These are phyloP conservation scores for Caerostris extrusa DNA, from an alignment of 1,140 invertebrate species.

Conservation along the genomic window DNA sequence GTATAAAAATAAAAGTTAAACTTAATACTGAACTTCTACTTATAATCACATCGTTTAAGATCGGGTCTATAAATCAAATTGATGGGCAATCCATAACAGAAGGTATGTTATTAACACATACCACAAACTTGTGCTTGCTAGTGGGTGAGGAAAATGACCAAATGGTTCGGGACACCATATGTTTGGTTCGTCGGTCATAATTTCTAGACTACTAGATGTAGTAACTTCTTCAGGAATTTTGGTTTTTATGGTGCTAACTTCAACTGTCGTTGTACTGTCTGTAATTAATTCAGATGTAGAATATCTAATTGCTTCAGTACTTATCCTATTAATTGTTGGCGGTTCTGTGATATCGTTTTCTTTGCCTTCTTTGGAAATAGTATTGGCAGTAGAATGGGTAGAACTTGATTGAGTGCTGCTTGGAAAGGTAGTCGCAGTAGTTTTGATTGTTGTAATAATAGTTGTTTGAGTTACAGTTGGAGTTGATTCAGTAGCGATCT, in stretches of 20 bases:
- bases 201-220: background rate
- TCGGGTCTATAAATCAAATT: background rate
- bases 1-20: background rate
- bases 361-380: background rate
- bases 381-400: background rate
- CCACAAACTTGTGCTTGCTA: background rate
- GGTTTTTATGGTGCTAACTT: background rate
- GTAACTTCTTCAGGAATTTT: background rate
- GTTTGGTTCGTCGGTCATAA: slow-evolving; percentile 2
- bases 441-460: background rate
- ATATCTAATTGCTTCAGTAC: background rate
- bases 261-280: background rate
- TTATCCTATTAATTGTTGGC: background rate
- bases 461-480: background rate
- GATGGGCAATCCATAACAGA: slow-evolving; percentile 36
- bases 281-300: background rate
- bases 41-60: slow-evolving; percentile 18
- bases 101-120: slow-evolving; percentile 10
- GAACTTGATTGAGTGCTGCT: background rate
- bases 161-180: slow-evolving; percentile 47
- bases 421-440: background rate
- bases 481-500: background rate
- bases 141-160: slow-evolving; percentile 65
- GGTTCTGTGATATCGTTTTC: background rate
- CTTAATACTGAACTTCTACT: background rate